These are phyloP conservation scores for Catharus fuscescens DNA, from an alignment of 2,113 vertebrate species.

Conservation along the genomic window DNA sequence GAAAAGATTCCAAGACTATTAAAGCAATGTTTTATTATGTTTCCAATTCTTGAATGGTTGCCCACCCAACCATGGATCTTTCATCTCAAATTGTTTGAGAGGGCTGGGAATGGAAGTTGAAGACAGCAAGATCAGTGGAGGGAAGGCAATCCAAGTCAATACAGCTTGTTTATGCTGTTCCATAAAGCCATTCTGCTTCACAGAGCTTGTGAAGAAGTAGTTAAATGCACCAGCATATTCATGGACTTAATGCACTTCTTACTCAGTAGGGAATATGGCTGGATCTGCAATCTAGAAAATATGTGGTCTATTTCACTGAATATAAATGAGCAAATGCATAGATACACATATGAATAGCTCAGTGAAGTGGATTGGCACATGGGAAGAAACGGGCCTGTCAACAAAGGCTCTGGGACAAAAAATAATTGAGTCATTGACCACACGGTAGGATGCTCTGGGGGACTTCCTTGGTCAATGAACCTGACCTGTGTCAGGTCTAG, in stretches of 20 bases:
- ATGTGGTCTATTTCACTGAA: background rate
- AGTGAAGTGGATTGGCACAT: background rate
- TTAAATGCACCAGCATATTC: background rate
- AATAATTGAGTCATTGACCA: background rate
- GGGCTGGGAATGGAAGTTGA: background rate
- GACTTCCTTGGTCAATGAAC: background rate
- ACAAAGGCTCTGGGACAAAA: background rate
- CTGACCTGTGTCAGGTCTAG: background rate
- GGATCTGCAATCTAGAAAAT: background rate
- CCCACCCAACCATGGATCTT: background rate
- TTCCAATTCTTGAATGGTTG: background rate
- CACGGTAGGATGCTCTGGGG: rapidly evolving
- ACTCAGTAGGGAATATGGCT: background rate
- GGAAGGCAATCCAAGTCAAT: background rate
- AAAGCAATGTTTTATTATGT: background rate
- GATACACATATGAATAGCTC: background rate
- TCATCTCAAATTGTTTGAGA: background rate
- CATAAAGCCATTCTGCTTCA: background rate
- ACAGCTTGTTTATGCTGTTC: background rate
- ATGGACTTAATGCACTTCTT: background rate
- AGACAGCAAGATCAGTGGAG: background rate
- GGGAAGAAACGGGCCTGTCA: background rate
- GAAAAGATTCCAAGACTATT: background rate
- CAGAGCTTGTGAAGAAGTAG: background rate
- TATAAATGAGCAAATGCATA: background rate